These are phyloP conservation scores for Sorex fumeus DNA, from an alignment of 2,113 vertebrate genomes.

Conservation along the genomic window DNA sequence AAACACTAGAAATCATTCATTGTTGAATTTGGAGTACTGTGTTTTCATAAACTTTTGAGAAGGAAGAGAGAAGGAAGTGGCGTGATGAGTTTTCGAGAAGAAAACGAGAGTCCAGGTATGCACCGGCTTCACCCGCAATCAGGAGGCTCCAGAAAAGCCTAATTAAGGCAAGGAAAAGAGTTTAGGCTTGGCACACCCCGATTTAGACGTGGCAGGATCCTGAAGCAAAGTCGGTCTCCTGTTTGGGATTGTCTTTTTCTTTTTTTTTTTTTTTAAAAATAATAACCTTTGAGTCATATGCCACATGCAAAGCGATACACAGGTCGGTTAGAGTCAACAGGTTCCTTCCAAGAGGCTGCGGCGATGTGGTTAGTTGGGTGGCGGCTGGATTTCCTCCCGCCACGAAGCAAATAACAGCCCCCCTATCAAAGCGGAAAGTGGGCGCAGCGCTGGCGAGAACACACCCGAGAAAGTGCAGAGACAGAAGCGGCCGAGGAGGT, in stretches of 20 bases:
- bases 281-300: slow-evolving; percentile 77
- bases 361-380: slow-evolving; percentile 55
- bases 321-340: slow-evolving; percentile 76
- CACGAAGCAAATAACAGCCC: slow-evolving; percentile 65
- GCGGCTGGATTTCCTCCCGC: slow-evolving; percentile 67
- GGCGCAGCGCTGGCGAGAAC: slow-evolving; percentile 50
- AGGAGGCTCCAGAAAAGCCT: slow-evolving; percentile 62
- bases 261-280: no score
- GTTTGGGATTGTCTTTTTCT: not conserved
- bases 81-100: slow-evolving; percentile 29
- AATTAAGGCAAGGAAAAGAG: slow-evolving; percentile 76
- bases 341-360: slow-evolving; percentile 57
- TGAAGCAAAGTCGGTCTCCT: slow-evolving; percentile 65
- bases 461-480: slow-evolving; percentile 66
- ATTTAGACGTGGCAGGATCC: slow-evolving; percentile 82
- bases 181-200: slow-evolving; percentile 78
- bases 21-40: slow-evolving; percentile 19
- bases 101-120: slow-evolving; percentile 54
- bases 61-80: slow-evolving; percentile 1
- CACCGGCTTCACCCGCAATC: slow-evolving; percentile 64
- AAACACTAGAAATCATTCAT: slow-evolving; percentile 51
- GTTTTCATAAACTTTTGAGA: not conserved
- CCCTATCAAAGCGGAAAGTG: slow-evolving; percentile 69
- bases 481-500: slow-evolving; percentile 14
- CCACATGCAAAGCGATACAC: slow-evolving; percentile 68